Conservation (phyloP, 2,888 invertebrate genomes). For the Volucella inanis region DNA sequence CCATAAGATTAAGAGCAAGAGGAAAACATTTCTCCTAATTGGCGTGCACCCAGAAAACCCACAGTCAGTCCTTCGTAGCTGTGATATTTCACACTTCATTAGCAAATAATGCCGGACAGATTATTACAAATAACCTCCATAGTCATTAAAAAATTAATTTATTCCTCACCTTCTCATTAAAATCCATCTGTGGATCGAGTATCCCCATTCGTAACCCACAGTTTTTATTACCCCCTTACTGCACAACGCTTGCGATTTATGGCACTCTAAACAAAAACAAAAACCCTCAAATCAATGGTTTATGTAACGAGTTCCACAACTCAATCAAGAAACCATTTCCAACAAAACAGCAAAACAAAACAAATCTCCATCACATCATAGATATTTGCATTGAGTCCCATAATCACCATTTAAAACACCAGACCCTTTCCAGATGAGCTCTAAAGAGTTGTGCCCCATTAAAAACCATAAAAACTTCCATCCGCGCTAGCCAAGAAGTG, state of each 20-base stretch:
- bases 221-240: too few species aligned
- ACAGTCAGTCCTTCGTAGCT: background rate
- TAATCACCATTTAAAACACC: too few species aligned
- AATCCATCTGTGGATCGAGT: too few species aligned
- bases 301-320: slow-evolving; percentile 6
- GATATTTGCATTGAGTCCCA: slow-evolving; percentile 16
- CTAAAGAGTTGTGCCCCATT: too few species aligned
- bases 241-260: too few species aligned
- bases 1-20: background rate
- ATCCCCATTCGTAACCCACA: too few species aligned
- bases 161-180: too few species aligned
- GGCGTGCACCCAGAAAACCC: background rate
- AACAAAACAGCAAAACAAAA: too few species aligned
- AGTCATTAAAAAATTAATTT: background rate
- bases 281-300: background rate
- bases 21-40: background rate
- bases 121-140: slow-evolving; percentile 1
- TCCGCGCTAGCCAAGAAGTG: background rate
- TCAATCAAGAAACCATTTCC: slow-evolving; percentile 21
- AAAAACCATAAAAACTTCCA: too few species aligned
- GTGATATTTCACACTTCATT: slow-evolving; percentile 24
- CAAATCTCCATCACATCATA: background rate
- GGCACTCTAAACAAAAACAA: too few species aligned
- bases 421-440: too few species aligned
- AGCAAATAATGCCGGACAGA: slow-evolving; percentile 1